phyloP scores from a whole-genome alignment of 1,140 invertebrate species.

The Papilio xuthus region DNA sequence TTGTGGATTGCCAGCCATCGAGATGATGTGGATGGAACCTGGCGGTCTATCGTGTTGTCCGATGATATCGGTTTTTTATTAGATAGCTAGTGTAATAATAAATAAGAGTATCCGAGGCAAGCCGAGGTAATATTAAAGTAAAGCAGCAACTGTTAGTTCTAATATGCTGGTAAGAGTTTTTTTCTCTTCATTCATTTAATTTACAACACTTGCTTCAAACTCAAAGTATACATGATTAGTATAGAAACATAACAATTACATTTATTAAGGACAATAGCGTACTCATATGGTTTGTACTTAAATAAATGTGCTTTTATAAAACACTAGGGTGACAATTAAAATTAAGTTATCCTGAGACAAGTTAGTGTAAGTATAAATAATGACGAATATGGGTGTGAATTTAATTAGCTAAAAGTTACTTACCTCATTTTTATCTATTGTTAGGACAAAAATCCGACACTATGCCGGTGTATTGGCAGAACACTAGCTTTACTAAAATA shows the following conservation, averaged over 20 bases:
- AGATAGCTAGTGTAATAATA: no score
- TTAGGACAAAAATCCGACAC: no score
- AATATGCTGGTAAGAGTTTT: neutral
- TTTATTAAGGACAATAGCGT: neutral
- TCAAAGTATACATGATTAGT: neutral
- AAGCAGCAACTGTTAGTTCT: neutral
- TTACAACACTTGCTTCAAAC: neutral
- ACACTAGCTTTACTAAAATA: no score
- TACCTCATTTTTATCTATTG: no score
- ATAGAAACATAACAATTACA: neutral
- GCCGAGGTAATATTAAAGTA: neutral
- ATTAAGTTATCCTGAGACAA: neutral
- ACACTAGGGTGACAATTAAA: neutral
- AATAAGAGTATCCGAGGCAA: neutral
- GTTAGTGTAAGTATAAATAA: neutral
- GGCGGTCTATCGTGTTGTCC: no score
- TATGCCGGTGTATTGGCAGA: no score
- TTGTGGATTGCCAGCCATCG: no score
- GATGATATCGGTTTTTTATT: no score
- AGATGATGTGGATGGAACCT: no score
- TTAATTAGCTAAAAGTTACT: no score
- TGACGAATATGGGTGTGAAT: no score
- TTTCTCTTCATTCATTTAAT: neutral
- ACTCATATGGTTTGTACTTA: neutral
- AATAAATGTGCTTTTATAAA: conserved; percentile 5